Base-by-base conservation (phyloP, 2,113 vertebrate species). In the Copsychus sechellarum region DNA sequence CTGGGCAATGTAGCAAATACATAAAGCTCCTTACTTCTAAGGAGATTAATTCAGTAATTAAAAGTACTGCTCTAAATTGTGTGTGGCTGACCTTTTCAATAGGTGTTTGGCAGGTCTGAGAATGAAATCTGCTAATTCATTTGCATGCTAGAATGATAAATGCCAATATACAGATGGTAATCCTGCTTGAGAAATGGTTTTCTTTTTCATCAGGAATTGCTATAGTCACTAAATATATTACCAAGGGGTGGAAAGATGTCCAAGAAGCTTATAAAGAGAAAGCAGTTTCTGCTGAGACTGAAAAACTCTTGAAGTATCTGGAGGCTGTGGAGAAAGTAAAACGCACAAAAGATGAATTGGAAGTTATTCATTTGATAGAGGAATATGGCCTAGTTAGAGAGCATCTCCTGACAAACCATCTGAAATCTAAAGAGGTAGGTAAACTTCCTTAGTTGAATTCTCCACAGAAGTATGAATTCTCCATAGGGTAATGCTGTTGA, bases 201-300 rank as follows among this genome's bases (percentile, higher is more conserved):
- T 70, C 31, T 98, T 70, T 97, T 97, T 77, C 90, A 83, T 96
- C 89, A 99, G 99, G 98, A 73, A 97, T 99, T 92, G 98, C 98
- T 69, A 74, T 99, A 93, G 98, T 99, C 93, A 98, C 98, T 93
- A 99, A 99, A 95, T 99, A 99, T 85, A 96, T 99, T 84, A 99
- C 98, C 86, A 99, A 99, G 96, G 99, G 99, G 51, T 99, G 99
- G 99, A 99, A 98, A 92, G 99, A 98, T 66, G 99, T 99, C 61
- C 98, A 99, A 92, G 98, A 97, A 47, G 93, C 97, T 8, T 99
- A 99, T 71, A 98, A 97, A 57, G 98, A 99, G 74, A 98, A 98
- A 87, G 98, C 98, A 73, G 98, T 98, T 91, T 98, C 98, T 12
- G 97, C 98, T 79, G 99, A 99, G 86, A 98, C 98, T 64, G 97